Evolutionary conservation across 2,797 vertebrate genomes (phyloP).

Genomic region (Manis crassicaudata): DNA sequence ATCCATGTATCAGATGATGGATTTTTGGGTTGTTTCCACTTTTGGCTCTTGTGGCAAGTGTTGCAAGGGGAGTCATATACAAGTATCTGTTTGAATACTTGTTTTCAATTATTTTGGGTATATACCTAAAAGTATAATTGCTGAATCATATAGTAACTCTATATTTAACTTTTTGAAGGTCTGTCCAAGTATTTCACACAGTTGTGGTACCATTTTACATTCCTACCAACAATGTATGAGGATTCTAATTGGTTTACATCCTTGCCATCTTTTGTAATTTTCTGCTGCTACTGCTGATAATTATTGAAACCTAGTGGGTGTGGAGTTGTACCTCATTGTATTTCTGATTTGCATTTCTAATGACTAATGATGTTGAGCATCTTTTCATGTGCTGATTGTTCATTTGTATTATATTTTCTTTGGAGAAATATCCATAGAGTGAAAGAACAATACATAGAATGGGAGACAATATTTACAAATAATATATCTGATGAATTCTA

Average conservation of each 20-base stretch:
- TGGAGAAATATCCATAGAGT: background rate
- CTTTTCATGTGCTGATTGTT: background rate
- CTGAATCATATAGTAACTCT: background rate
- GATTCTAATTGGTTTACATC: background rate
- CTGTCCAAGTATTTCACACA: background rate
- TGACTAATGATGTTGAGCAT: background rate
- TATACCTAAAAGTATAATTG: background rate
- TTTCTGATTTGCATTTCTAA: background rate
- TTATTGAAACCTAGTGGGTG: background rate
- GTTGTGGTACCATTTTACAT: background rate
- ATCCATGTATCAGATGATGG: background rate
- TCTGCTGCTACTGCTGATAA: background rate
- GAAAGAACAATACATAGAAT: background rate
- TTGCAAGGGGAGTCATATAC: background rate
- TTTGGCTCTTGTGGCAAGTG: background rate
- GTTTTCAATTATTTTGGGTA: background rate
- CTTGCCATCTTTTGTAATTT: background rate
- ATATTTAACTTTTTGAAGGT: background rate
- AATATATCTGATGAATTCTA: background rate
- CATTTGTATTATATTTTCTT: background rate
- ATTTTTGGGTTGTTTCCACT: background rate
- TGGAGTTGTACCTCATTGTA: background rate
- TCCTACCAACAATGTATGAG: background rate
- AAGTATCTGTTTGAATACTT: background rate
- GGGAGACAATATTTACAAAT: background rate